Evolutionary conservation across 2,888 invertebrate species (phyloP).

Genomic region (Morpho achilles): DNA sequence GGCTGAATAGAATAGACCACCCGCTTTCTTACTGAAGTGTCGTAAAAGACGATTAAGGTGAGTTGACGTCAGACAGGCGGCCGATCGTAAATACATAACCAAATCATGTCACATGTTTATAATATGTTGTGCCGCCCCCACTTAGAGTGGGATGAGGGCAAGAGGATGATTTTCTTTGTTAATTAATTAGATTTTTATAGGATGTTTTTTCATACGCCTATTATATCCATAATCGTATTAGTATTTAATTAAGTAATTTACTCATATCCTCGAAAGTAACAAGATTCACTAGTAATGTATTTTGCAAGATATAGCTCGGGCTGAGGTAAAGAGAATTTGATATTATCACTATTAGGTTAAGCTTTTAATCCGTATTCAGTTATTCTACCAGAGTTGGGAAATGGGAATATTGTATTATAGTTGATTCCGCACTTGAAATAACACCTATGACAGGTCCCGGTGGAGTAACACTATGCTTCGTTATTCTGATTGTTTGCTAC

Average conservation of each 20-base stretch:
- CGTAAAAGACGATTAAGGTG: too few relatives aligned
- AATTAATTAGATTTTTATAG: too few relatives aligned
- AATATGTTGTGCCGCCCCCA: too few relatives aligned
- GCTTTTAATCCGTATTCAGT: slow-evolving; percentile 26
- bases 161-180: too few relatives aligned
- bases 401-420: slow-evolving; percentile 16
- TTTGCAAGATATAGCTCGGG: slow-evolving; percentile 33
- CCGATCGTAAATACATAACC: too few relatives aligned
- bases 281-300: background rate
- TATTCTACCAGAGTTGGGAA: slow-evolving; percentile 27
- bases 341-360: slow-evolving; percentile 23
- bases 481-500: slow-evolving; percentile 26
- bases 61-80: too few relatives aligned
- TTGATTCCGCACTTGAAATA: slow-evolving; percentile 25
- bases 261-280: background rate
- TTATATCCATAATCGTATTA: background rate
- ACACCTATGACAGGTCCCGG: slow-evolving; percentile 29
- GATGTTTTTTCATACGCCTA: too few relatives aligned
- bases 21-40: too few relatives aligned
- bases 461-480: slow-evolving; percentile 25
- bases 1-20: too few relatives aligned
- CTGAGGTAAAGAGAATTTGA: slow-evolving; percentile 15
- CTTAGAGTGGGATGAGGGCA: too few relatives aligned
- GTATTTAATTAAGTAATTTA: slow-evolving; percentile 1
- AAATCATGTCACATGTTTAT: too few relatives aligned